Base-by-base conservation (phyloP, 2,113 vertebrate species). In the Neodontobutis hainanensis region DNA sequence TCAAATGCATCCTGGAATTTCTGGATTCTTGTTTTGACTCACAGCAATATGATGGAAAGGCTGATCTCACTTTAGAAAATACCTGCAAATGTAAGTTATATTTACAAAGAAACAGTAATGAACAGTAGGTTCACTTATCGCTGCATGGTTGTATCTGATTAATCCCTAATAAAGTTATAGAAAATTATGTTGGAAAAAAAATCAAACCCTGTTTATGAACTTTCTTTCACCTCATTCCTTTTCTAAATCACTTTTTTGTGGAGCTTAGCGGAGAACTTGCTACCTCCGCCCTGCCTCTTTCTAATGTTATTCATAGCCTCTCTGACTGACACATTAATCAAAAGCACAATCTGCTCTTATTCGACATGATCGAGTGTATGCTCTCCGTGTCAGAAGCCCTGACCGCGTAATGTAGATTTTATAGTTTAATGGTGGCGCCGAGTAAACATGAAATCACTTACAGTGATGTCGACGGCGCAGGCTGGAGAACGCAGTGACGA, bases 261-360 rank as follows among this genome's bases (percentile, higher is more conserved):
- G 14, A 51, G 61, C 19, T 36, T 42, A 11, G 3, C 0, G 27
- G 45, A 64, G 11, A 62, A 70, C 50, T 63, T 78, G 63, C 12
- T 27, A 32, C 60, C 60, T 15, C 10, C 60, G 4, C 5, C 34
- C 47, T 42, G 42, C 2, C 49, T 15, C n/a, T 80, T 27, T 27
- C 19, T 27, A 65, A 77, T 52, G 45, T 60, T 70, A 78, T 81
- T 75, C 78, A 75, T 61, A 56, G 65, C 64, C 64, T 65, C 46
- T n/a, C 60, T 63, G 67, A 71, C 77, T 75, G 70, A 71, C 70
- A 68, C 74, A 78, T 81, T 65, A 61, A 81, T 84, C 70, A 84
- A 68, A 84, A 50, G 55, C 15, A 42, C 69, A 67, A 62, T 74
- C 62, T 53, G 4, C 70, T 50, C 45, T 77, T 68, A 75, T 70